A percentile compares a stretch with the other conserved stretches of the same genome.
Evolutionary conservation across 2,797 vertebrate genomes (phyloP).

Genomic region (Enteromius thamalakanensis): DNA sequence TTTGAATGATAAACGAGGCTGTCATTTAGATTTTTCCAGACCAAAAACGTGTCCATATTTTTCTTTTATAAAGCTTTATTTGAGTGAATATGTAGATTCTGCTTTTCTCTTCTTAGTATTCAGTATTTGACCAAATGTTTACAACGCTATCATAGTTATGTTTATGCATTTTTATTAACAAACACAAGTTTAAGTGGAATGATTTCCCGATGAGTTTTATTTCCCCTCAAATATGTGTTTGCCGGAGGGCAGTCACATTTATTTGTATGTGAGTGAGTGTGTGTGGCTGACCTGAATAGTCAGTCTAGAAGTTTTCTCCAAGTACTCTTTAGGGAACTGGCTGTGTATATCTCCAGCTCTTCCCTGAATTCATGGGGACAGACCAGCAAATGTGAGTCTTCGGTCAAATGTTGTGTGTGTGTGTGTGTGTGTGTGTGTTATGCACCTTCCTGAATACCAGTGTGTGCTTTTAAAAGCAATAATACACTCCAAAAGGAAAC

Average conservation of each 20-base stretch:
- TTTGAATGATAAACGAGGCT: slow-evolving; percentile 9
- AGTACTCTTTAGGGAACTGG: slow-evolving; percentile 53
- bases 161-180: slow-evolving; percentile 37
- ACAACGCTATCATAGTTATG: neutral
- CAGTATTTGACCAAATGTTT: neutral
- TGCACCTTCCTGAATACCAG: neutral
- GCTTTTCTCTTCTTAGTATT: neutral
- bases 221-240: slow-evolving; percentile 36
- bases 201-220: slow-evolving; percentile 19
- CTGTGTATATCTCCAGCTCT: slow-evolving; percentile 56
- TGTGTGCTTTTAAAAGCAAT: neutral
- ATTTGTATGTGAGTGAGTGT: slow-evolving; percentile 45
- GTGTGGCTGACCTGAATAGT: slow-evolving; percentile 44
- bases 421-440: slow-evolving; percentile 3
- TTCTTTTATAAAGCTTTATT: neutral
- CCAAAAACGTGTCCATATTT: neutral
- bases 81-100: neutral
- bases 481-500: neutral
- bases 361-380: slow-evolving; percentile 35
- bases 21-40: neutral
- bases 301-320: slow-evolving; percentile 51
- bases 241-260: slow-evolving; percentile 30
- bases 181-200: slow-evolving; percentile 30
- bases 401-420: slow-evolving; percentile 30
- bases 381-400: slow-evolving; percentile 51